phyloP scores from a whole-genome alignment of 2,113 vertebrate genomes.

The Eulacestoma nigropectus region DNA sequence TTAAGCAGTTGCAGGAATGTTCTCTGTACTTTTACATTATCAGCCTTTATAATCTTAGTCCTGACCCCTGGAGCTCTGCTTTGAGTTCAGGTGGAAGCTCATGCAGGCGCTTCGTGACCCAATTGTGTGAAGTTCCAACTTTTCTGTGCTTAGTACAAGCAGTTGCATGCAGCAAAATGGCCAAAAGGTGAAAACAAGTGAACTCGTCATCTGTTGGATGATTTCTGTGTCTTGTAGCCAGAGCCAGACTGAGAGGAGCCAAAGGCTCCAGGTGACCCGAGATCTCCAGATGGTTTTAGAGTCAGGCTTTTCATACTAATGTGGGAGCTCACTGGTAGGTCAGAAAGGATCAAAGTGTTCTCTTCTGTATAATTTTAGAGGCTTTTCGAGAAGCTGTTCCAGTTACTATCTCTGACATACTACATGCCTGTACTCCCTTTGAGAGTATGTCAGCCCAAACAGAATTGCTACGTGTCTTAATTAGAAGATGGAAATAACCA shows the following conservation, averaged over 20 bases:
- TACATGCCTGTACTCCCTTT: background rate
- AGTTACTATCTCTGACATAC: background rate
- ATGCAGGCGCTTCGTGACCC: background rate
- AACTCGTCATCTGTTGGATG: rapidly evolving
- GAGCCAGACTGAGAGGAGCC: background rate
- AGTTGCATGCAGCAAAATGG: background rate
- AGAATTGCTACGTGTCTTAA: constrained; percentile 19
- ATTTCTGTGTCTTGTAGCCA: background rate
- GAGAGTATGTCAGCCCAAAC: background rate
- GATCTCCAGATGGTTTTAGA: background rate
- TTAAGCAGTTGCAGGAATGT: background rate
- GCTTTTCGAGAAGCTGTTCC: background rate
- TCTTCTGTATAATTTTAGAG: background rate
- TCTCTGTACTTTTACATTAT: background rate
- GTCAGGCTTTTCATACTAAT: background rate
- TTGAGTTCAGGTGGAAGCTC: background rate
- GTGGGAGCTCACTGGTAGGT: background rate
- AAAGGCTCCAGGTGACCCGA: background rate
- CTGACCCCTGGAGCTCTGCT: background rate
- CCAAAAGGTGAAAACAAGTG: background rate
- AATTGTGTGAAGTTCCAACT: background rate
- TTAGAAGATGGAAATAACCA: constrained; percentile 2
- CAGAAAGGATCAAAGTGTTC: background rate
- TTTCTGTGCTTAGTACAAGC: background rate
- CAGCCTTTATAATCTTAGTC: background rate